Conservation (phyloP, 2,797 vertebrate genomes). For the Sandelia bainsii region DNA sequence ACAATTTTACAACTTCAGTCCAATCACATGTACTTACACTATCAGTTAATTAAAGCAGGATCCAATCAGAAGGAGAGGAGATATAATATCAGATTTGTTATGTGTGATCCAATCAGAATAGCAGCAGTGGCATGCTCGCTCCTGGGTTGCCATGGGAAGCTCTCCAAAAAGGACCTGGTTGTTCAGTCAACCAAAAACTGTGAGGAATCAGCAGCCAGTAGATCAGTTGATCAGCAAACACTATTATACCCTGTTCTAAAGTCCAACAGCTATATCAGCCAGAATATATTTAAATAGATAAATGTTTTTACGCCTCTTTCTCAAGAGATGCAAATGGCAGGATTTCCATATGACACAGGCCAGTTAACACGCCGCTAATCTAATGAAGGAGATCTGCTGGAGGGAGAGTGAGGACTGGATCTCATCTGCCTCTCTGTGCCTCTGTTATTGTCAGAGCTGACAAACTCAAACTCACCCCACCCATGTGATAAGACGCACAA, state of each 20-base stretch:
- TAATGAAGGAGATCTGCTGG: constrained; percentile 70
- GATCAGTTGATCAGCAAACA: constrained; percentile 78
- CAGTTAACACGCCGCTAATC: constrained; percentile 74
- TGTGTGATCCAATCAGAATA: constrained; percentile 73
- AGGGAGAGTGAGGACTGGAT: constrained; percentile 46
- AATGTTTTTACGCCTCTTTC: constrained; percentile 74
- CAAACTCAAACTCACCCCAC: constrained; percentile 26
- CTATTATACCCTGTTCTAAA: constrained; percentile 76
- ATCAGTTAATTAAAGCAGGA: constrained; percentile 81
- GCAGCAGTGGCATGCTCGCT: constrained; percentile 39
- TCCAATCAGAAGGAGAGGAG: constrained; percentile 71
- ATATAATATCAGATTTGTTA: constrained; percentile 76
- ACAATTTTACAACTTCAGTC: constrained; percentile 67
- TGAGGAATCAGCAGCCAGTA: constrained; percentile 69
- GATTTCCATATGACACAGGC: constrained; percentile 82
- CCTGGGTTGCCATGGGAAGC: constrained; percentile 71
- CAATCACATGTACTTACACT: constrained; percentile 63
- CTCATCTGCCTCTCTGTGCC: constrained; percentile 45
- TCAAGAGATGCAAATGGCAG: constrained; percentile 82
- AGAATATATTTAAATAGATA: constrained; percentile 85
- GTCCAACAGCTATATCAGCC: constrained; percentile 75
- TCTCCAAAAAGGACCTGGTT: constrained; percentile 58
- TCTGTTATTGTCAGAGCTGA: constrained; percentile 26
- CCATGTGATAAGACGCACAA: not conserved
- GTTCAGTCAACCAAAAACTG: constrained; percentile 73